Conservation (phyloP, 2,113 vertebrate species). For the Todiramphus chloris region DNA sequence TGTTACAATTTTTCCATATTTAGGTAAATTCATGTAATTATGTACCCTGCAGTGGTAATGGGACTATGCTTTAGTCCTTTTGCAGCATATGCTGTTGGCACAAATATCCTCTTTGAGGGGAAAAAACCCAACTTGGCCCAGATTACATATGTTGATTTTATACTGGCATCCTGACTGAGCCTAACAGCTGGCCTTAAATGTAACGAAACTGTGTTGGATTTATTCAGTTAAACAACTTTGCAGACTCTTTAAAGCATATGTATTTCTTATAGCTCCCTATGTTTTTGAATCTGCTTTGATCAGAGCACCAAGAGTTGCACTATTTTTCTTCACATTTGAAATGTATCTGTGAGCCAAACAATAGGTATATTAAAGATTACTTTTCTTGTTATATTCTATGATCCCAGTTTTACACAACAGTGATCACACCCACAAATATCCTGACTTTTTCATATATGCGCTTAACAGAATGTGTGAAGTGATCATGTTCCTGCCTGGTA, state of each 20-base stretch:
- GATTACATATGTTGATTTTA: slow-evolving; percentile 61
- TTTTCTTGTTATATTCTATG: not conserved
- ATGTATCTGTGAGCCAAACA: not conserved
- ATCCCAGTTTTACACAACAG: not conserved
- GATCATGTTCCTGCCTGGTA: not conserved
- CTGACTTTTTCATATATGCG: not conserved
- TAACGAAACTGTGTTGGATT: slow-evolving; percentile 30
- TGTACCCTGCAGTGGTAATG: slow-evolving; percentile 74
- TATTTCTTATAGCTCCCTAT: not conserved
- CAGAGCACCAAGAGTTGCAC: not conserved
- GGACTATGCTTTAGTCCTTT: slow-evolving; percentile 58
- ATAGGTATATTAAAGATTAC: not conserved
- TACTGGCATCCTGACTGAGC: slow-evolving; percentile 64
- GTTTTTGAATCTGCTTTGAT: not conserved
- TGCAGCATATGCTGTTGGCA: slow-evolving; percentile 69
- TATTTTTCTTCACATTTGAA: not conserved
- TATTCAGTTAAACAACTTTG: slow-evolving; percentile 56
- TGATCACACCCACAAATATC: not conserved
- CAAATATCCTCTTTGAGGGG: slow-evolving; percentile 41
- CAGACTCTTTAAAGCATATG: slow-evolving; percentile 4
- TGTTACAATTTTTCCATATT: slow-evolving; percentile 84
- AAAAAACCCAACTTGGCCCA: slow-evolving; percentile 27
- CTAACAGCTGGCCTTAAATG: slow-evolving; percentile 52
- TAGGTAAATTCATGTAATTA: slow-evolving; percentile 80
- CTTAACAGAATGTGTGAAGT: not conserved